Evolutionary conservation across 2,113 vertebrate genomes (phyloP).

Genomic region (Passer montanus): DNA sequence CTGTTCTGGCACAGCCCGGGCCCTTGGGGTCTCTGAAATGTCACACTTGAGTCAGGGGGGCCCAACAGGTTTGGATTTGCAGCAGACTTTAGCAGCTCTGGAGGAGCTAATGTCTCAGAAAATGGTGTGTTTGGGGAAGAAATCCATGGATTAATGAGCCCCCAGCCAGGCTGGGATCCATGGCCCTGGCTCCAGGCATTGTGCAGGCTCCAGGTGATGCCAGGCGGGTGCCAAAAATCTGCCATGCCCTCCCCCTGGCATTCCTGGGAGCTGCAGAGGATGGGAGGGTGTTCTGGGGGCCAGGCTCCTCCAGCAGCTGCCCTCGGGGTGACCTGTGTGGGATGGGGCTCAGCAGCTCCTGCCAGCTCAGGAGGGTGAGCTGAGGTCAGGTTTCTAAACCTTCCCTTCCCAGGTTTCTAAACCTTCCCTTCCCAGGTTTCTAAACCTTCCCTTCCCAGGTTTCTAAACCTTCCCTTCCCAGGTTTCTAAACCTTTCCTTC

Average conservation of each 20-base stretch:
- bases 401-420: background rate
- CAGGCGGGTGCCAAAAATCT: constrained; percentile 8
- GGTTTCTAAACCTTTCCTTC: no score
- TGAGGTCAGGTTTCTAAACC: background rate
- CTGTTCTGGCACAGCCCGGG: background rate
- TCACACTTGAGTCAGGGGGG: background rate
- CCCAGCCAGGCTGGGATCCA: background rate
- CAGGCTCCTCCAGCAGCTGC: background rate
- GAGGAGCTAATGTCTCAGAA: constrained; percentile 39
- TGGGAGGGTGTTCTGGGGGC: background rate
- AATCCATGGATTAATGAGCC: constrained; percentile 27
- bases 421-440: background rate
- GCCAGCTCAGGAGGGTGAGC: accelerated
- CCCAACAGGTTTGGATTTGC: constrained; percentile 20
- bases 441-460: no score
- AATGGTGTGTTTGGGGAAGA: constrained; percentile 16
- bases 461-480: no score
- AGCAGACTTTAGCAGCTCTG: background rate
- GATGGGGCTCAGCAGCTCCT: background rate
- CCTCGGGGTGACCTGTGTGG: background rate
- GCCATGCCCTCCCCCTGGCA: constrained; percentile 22
- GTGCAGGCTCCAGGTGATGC: background rate
- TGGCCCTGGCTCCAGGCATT: background rate
- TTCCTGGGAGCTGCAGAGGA: background rate
- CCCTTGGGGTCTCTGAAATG: background rate